phyloP scores from a whole-genome alignment of 2,888 invertebrate genomes.

The Antheraea assamensis region DNA sequence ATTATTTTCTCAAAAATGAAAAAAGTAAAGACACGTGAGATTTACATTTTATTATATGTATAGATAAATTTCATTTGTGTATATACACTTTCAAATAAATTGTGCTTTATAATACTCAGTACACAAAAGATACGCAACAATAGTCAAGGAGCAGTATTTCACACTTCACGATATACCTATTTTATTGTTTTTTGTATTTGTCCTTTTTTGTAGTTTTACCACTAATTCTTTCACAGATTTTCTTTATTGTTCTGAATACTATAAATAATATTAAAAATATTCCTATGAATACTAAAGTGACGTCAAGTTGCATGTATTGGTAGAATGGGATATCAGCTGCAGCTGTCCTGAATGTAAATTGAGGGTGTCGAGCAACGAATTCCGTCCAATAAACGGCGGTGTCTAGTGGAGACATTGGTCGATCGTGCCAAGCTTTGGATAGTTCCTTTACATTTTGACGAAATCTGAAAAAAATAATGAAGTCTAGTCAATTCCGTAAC shows the following conservation, averaged over 20 bases:
- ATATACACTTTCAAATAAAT: too few relatives aligned
- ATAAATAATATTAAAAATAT: conserved; percentile 25
- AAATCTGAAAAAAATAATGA: conserved; percentile 51
- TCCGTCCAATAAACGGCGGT: conserved; percentile 85
- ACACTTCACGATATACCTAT: background rate
- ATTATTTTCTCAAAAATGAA: too few relatives aligned
- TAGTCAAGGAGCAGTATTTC: background rate
- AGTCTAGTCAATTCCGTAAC: background rate
- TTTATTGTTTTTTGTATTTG: conserved; percentile 37
- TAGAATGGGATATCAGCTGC: conserved; percentile 75
- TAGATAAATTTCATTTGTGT: too few relatives aligned
- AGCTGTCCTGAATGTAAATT: conserved; percentile 65
- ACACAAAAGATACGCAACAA: background rate
- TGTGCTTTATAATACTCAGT: background rate
- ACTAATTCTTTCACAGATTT: conserved; percentile 31
- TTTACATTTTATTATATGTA: too few relatives aligned
- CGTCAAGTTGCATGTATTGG: conserved; percentile 70
- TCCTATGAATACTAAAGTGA: conserved; percentile 37
- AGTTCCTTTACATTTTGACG: conserved; percentile 68
- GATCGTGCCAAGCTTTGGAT: conserved; percentile 80
- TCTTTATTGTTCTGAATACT: conserved; percentile 30
- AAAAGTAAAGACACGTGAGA: too few relatives aligned
- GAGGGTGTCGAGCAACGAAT: conserved; percentile 77
- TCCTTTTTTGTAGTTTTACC: conserved; percentile 30
- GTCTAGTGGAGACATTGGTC: conserved; percentile 81